Percentiles rank a stretch among this genome's conserved stretches.
Conservation (phyloP, 1,140 invertebrate genomes). For the Phymastichus coffea region DNA sequence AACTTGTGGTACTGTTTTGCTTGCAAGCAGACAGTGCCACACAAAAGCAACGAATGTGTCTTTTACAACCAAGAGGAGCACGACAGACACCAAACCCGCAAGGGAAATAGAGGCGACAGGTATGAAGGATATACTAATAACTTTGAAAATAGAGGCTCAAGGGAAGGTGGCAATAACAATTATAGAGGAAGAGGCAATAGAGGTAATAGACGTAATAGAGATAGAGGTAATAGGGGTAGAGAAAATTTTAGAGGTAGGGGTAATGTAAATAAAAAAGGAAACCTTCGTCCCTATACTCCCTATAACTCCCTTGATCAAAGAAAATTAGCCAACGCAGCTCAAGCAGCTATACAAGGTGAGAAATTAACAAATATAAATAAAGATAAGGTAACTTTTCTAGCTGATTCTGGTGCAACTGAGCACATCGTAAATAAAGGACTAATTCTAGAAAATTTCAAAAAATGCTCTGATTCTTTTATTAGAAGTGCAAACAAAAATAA, state of each 20-base stretch:
- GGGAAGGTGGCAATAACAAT: not conserved
- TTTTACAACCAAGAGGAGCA: no score
- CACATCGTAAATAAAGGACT: constrained; percentile 29
- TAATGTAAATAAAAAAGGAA: no score
- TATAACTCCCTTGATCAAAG: not conserved
- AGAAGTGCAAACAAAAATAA: constrained; percentile 31
- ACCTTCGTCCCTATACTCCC: not conserved
- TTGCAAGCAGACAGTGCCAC: not conserved
- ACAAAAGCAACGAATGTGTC: not conserved
- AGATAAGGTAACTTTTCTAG: constrained; percentile 26
- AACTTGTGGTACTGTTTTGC: not conserved
- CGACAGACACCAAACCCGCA: no score
- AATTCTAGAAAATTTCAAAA: constrained; percentile 24
- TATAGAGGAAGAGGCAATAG: not conserved
- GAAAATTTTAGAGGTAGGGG: not conserved
- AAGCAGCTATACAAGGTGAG: not conserved
- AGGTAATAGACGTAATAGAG: not conserved
- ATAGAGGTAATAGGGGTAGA: not conserved
- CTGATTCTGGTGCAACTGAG: constrained; percentile 32
- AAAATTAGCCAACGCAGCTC: not conserved
- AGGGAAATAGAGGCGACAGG: no score
- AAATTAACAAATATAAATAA: not conserved
- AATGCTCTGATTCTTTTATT: constrained; percentile 10
- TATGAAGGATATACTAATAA: no score
- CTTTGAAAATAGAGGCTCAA: no score